phyloP scores from a whole-genome alignment of 2,113 vertebrate species.

The Oceanites oceanicus region DNA sequence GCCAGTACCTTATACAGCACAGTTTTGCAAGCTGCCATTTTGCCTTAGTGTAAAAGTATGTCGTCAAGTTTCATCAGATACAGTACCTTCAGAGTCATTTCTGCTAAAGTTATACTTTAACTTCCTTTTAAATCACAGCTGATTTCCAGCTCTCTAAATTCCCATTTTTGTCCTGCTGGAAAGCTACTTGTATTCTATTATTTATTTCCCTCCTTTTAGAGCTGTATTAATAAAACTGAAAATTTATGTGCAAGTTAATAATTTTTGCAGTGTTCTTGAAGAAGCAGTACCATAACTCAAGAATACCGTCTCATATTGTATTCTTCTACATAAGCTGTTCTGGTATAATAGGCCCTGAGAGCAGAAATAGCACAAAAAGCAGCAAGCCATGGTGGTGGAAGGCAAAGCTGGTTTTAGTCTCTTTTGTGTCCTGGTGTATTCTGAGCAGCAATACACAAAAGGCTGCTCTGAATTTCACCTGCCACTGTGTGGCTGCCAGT shows the following conservation, averaged over 20 bases:
- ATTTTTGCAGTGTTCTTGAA: background rate
- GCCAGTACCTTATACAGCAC: background rate
- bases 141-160: slow-evolving; percentile 15
- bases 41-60: background rate
- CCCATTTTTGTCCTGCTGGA: background rate
- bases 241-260: background rate
- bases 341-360: background rate
- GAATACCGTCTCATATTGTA: background rate
- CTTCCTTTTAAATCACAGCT: slow-evolving; percentile 23
- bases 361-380: background rate
- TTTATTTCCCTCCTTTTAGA: slow-evolving; percentile 21
- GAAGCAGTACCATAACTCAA: background rate
- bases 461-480: background rate
- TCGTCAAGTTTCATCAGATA: background rate
- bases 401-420: background rate
- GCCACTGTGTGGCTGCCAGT: background rate
- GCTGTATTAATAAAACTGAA: background rate
- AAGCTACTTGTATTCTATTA: background rate
- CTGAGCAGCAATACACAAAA: background rate
- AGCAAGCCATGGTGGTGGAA: rapidly evolving
- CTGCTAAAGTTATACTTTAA: background rate
- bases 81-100: background rate
- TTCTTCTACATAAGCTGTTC: background rate
- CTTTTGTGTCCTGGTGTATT: background rate
- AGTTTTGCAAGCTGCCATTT: background rate